Evolutionary conservation across 1,140 invertebrate genomes (phyloP).

Genomic region (Diprion similis): DNA sequence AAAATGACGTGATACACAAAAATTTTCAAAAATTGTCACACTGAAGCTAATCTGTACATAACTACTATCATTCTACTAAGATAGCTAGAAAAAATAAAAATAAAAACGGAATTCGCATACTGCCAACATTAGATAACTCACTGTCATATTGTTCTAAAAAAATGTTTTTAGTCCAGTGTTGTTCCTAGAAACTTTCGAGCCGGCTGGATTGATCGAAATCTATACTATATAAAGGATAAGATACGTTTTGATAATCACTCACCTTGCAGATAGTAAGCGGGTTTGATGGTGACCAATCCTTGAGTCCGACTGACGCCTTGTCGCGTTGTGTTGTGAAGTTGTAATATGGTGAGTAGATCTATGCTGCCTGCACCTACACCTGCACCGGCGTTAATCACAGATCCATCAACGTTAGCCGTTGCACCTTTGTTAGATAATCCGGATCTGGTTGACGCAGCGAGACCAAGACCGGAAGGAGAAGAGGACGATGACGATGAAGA

Average conservation of each 20-base stretch:
- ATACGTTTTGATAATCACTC: slow-evolving; percentile 29
- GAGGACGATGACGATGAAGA: background rate
- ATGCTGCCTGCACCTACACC: slow-evolving; percentile 54
- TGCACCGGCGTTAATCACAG: slow-evolving; percentile 36
- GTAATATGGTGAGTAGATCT: slow-evolving; percentile 67
- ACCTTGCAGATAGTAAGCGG: slow-evolving; percentile 67
- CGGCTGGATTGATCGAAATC: too few species aligned
- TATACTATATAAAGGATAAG: too few species aligned
- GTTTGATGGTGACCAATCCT: slow-evolving; percentile 65
- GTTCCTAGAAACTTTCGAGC: too few species aligned
- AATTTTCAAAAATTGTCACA: too few species aligned
- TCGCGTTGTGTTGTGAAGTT: slow-evolving; percentile 66
- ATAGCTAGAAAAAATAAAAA: too few species aligned
- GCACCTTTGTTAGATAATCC: background rate
- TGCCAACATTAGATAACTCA: too few species aligned
- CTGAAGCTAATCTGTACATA: too few species aligned
- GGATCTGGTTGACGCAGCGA: background rate
- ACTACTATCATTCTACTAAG: too few species aligned
- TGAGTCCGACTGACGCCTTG: slow-evolving; percentile 64
- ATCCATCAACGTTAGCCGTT: background rate
- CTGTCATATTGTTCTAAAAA: too few species aligned
- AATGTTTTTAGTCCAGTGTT: too few species aligned
- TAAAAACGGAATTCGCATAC: too few species aligned
- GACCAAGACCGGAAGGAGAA: background rate
- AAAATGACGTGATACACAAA: too few species aligned